Evolutionary conservation across 2,113 vertebrate genomes (phyloP).

Genomic region (Nymphicus hollandicus): DNA sequence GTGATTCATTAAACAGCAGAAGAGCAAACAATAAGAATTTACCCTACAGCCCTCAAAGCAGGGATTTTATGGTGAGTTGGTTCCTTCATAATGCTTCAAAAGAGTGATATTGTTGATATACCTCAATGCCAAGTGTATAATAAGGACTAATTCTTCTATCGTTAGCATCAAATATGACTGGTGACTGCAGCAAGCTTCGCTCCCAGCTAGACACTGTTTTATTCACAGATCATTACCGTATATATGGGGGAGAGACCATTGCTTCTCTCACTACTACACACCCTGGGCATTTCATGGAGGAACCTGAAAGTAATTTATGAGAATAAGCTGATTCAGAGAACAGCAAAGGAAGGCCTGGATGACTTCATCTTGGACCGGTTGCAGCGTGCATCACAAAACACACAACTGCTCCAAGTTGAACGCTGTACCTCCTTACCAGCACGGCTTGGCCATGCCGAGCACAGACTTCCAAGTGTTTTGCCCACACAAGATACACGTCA

Average conservation of each 20-base stretch:
- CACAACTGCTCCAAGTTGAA: not conserved
- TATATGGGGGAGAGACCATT: not conserved
- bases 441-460: fast-evolving
- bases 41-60: not conserved
- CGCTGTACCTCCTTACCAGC: not conserved
- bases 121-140: not conserved
- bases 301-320: not conserved
- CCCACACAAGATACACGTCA: not conserved
- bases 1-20: not conserved
- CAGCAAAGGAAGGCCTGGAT: not conserved
- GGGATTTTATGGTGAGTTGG: not conserved
- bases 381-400: not conserved
- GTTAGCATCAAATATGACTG: not conserved
- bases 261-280: not conserved
- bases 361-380: not conserved
- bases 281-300: not conserved
- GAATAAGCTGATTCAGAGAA: not conserved
- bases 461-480: not conserved
- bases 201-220: not conserved
- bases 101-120: not conserved
- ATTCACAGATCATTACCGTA: not conserved
- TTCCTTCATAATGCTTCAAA: not conserved
- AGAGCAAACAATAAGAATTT: not conserved
- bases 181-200: not conserved
- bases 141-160: not conserved